Evolutionary conservation across 2,888 invertebrate genomes (phyloP).

Genomic region (Amitus sp.): DNA sequence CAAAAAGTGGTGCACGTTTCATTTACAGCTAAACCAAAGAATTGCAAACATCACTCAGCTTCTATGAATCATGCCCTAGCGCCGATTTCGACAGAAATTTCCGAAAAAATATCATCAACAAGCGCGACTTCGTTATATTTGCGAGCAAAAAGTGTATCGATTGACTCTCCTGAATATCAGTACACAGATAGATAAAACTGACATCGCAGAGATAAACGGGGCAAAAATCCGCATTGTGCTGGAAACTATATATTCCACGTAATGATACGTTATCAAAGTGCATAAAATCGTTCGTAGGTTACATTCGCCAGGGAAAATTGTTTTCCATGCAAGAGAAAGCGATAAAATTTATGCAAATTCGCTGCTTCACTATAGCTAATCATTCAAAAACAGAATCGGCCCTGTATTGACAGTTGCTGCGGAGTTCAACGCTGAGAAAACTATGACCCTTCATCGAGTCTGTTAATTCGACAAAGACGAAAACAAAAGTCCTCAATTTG

Average conservation of each 20-base stretch:
- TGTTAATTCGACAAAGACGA: not conserved
- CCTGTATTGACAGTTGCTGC: not conserved
- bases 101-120: not conserved
- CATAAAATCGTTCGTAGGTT: not conserved
- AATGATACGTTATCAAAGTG: not conserved
- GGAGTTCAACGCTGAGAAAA: no score
- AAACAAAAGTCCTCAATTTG: not conserved
- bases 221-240: not conserved
- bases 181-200: conserved; percentile 1
- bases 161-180: not conserved
- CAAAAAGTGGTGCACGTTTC: not conserved
- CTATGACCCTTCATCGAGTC: not conserved
- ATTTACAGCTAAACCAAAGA: not conserved
- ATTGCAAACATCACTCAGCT: not conserved
- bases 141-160: not conserved
- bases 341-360: not conserved
- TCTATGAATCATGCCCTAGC: not conserved
- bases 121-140: not conserved
- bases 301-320: conserved; percentile 1
- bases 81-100: not conserved
- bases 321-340: conserved; percentile 4
- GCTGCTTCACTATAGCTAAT: not conserved
- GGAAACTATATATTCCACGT: conserved; percentile 1
- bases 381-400: not conserved
- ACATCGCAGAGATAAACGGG: not conserved